Evolutionary conservation across 2,797 vertebrate species (phyloP).

Genomic region (Morelia viridis): DNA sequence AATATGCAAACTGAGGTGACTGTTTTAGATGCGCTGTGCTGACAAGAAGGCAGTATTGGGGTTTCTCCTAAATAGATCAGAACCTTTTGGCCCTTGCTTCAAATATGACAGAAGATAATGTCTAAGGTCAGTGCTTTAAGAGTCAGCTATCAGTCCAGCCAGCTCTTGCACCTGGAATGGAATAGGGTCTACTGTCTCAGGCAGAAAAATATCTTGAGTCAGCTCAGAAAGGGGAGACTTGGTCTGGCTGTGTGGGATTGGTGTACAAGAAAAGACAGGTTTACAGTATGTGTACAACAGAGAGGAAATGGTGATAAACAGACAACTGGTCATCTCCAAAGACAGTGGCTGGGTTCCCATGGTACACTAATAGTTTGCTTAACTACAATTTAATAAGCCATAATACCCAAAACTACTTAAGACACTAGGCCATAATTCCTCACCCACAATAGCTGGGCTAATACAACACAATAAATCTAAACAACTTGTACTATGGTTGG

Average conservation of each 20-base stretch:
- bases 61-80: neutral
- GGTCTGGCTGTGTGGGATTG: neutral
- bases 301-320: neutral
- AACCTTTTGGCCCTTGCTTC: neutral
- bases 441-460: neutral
- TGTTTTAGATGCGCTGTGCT: neutral
- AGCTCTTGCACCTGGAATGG: neutral
- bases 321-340: neutral
- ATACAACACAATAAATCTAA: neutral
- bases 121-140: neutral
- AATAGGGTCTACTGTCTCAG: neutral
- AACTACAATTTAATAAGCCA: neutral
- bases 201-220: neutral
- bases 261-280: neutral
- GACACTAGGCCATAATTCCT: neutral
- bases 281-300: neutral
- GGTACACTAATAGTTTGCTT: neutral
- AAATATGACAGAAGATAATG: neutral
- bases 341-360: neutral
- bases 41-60: neutral
- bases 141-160: neutral
- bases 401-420: neutral
- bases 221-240: neutral
- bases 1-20: neutral
- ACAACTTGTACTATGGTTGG: neutral